Percentiles rank a stretch among this genome's conserved stretches.
These are phyloP conservation scores for Drosophila meridionalis DNA, from an alignment of 2,888 invertebrate species.

Conservation along the genomic window DNA sequence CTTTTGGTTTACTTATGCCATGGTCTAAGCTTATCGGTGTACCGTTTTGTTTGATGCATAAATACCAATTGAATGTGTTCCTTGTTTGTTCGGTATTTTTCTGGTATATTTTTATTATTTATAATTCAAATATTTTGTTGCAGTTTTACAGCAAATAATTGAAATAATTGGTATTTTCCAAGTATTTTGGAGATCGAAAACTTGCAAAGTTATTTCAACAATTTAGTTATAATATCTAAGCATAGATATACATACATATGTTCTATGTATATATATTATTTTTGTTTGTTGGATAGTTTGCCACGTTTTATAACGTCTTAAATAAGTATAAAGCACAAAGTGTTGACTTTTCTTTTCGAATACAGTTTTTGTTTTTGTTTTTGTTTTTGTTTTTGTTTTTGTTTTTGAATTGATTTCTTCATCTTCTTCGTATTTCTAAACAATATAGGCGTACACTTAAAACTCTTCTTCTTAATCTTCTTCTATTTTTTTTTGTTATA, in stretches of 20 bases:
- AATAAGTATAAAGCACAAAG: conserved; percentile 78
- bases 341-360: conserved; percentile 64
- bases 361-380: conserved; percentile 43
- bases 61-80: conserved; percentile 40
- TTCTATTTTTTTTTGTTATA: conserved; percentile 1
- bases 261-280: conserved; percentile 14
- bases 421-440: conserved; percentile 38
- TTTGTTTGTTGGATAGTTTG: conserved; percentile 14
- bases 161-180: conserved; percentile 26
- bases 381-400: conserved; percentile 10
- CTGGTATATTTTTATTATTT: background rate
- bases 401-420: conserved; percentile 2
- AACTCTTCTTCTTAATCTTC: conserved; percentile 7
- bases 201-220: conserved; percentile 36
- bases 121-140: conserved; percentile 27
- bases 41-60: conserved; percentile 51
- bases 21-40: conserved; percentile 69
- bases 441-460: conserved; percentile 35
- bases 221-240: conserved; percentile 30
- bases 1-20: conserved; percentile 9
- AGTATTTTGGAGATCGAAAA: conserved; percentile 36
- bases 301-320: conserved; percentile 54
- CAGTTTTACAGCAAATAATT: conserved; percentile 37
- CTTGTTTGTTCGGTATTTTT: background rate
- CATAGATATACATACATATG: conserved; percentile 23